Conservation (phyloP, 2,797 vertebrate genomes). For the Catamblyrhynchus diadema region DNA sequence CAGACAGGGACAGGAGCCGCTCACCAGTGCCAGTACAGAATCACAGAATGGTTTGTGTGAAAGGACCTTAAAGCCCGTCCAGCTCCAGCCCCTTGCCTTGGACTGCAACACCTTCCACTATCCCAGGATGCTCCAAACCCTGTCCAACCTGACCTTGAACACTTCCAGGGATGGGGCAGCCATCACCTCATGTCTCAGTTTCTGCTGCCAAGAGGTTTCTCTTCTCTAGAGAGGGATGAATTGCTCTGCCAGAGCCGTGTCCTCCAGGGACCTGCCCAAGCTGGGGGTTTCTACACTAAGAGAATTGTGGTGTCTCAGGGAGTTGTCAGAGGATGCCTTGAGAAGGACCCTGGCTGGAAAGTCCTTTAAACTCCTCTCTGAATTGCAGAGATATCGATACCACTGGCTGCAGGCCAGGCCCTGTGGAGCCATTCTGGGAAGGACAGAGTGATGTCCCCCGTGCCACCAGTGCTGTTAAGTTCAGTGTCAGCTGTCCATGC, state of each 20-base stretch:
- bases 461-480: accelerated
- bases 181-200: not conserved
- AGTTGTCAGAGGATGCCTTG: not conserved
- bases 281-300: accelerated
- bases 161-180: not conserved
- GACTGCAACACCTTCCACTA: not conserved
- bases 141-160: not conserved
- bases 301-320: not conserved
- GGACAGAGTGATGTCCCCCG: accelerated
- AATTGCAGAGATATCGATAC: accelerated
- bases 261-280: not conserved
- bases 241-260: not conserved
- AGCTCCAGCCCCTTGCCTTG: not conserved
- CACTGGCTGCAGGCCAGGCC: not conserved
- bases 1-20: not conserved
- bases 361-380: not conserved
- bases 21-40: accelerated
- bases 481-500: not conserved
- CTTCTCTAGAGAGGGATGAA: not conserved
- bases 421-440: not conserved
- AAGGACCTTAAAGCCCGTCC: not conserved
- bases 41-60: not conserved
- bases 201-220: not conserved
- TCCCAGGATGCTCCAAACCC: not conserved
- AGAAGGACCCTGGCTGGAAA: not conserved